Evolutionary conservation across 2,888 invertebrate genomes (phyloP), one percentile per base, ranked within the genome.

Genomic region (Rhyacophila evoluta): DNA sequence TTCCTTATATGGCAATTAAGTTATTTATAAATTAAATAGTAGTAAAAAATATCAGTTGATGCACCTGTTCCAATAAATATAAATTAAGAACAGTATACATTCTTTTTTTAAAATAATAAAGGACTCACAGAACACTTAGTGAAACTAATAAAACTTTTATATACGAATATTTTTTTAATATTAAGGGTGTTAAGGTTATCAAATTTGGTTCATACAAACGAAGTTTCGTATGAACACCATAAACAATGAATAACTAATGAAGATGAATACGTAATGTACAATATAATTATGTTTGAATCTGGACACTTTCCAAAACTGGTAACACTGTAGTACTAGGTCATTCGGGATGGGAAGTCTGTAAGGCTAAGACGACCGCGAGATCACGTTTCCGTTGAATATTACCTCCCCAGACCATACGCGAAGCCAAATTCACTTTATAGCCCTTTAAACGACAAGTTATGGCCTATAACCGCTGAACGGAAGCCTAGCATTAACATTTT

Each of bases 381-480:
- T 39, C 70, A 37, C 25, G 70, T 25, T 69, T 10, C 11, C 37
- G n/a, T 25, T 25, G 28, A 41, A 33, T 41, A 72, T 37, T 37
- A 37, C 72, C 27, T 72, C 72, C 72, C 72, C 33, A 36, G 72
- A 25, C 72, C 72, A 36, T 72, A 37, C 70, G 75, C 69, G 68
- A 3, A 15, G 36, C 29, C 75, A 39, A 75, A 75, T 75, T 75
- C 75, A 70, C 75, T 69, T 75, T 75, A 75, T 75, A 39, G 69
- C 70, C 70, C 25, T 70, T 33, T 75, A 70, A 75, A 75, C 75
- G 75, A 75, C 75, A 70, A 75, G 70, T 75, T 75, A 75, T 69
- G 75, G 75, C 75, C 75, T 38, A 75, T 75, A 70, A 70, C 75
- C 70, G 75, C 36, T 39, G 27, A 38, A 38, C 69, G 37, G 70